Conservation (phyloP, 2,888 invertebrate genomes). For the Diploptera punctata region DNA sequence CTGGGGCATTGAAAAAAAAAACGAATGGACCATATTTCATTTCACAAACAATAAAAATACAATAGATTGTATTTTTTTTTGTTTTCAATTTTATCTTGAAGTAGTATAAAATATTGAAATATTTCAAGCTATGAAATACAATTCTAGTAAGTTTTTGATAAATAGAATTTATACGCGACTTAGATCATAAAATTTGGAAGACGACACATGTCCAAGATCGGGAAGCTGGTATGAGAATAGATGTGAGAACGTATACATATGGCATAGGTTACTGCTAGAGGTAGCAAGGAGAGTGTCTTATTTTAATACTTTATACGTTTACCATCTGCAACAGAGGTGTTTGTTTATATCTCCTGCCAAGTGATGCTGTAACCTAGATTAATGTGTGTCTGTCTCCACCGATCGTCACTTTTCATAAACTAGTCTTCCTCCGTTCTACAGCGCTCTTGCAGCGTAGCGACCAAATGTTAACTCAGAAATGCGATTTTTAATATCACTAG, state of each 20-base stretch:
- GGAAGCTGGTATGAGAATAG: background rate
- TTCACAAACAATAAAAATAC: too few species aligned
- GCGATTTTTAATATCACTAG: too few species aligned
- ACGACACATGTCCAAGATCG: conserved; percentile 15
- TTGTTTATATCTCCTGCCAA: conserved; percentile 15
- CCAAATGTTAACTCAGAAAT: too few species aligned
- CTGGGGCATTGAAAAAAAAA: too few species aligned
- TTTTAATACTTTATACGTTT: conserved; percentile 7
- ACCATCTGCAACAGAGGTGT: conserved; percentile 3
- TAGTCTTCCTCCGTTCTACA: too few species aligned
- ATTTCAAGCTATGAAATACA: too few species aligned
- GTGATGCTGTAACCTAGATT: conserved; percentile 18
- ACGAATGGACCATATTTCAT: too few species aligned
- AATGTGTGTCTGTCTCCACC: background rate
- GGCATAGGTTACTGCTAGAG: background rate
- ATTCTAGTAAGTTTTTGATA: too few species aligned
- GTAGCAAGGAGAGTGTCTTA: background rate
- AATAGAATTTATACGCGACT: background rate
- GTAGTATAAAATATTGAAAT: too few species aligned
- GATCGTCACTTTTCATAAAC: background rate
- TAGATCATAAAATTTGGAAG: background rate
- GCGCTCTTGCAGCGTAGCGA: too few species aligned
- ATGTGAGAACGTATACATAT: background rate
- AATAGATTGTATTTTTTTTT: too few species aligned
- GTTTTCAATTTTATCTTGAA: too few species aligned